Conservation (phyloP, 2,113 vertebrate genomes). For the Onychorhynchus coronatus region DNA sequence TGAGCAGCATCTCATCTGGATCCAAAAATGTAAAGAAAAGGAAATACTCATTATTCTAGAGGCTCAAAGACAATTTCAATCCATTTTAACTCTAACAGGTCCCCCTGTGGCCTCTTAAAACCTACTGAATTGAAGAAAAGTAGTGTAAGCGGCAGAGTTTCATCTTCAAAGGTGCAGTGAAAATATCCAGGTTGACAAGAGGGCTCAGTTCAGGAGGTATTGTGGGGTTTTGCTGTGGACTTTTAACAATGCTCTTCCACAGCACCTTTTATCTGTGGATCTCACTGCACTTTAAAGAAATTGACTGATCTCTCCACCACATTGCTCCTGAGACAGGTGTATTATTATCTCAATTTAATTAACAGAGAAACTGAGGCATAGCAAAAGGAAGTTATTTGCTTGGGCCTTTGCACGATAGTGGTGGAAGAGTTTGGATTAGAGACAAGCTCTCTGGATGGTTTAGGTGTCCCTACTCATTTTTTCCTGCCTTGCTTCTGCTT, state of each 20-base stretch:
- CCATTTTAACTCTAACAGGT: constrained; percentile 69
- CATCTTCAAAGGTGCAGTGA: constrained; percentile 71
- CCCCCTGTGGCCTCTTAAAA: constrained; percentile 74
- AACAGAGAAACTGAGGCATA: constrained; percentile 31
- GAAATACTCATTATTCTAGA: constrained; percentile 73
- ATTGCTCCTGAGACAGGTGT: not conserved
- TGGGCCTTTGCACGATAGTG: not conserved
- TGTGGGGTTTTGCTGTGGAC: not conserved
- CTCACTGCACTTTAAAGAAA: not conserved
- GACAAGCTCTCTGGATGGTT: not conserved
- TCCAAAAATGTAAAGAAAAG: constrained; percentile 73
- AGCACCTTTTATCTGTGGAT: constrained; percentile 18
- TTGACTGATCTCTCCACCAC: not conserved
- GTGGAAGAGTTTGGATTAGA: not conserved
- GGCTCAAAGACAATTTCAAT: constrained; percentile 70
- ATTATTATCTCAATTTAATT: constrained; percentile 30
- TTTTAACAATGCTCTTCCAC: constrained; percentile 3
- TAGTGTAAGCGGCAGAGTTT: constrained; percentile 44
- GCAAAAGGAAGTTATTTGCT: not conserved
- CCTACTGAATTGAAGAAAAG: constrained; percentile 72
- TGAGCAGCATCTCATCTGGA: constrained; percentile 59
- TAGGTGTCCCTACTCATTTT: not conserved
- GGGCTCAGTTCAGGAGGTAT: constrained; percentile 62
- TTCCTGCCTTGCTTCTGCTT: not conserved
- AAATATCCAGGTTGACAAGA: constrained; percentile 70